phyloP scores from a whole-genome alignment of 64 coral and sea anemone genomes.

The Astreopora myriophthalma region DNA sequence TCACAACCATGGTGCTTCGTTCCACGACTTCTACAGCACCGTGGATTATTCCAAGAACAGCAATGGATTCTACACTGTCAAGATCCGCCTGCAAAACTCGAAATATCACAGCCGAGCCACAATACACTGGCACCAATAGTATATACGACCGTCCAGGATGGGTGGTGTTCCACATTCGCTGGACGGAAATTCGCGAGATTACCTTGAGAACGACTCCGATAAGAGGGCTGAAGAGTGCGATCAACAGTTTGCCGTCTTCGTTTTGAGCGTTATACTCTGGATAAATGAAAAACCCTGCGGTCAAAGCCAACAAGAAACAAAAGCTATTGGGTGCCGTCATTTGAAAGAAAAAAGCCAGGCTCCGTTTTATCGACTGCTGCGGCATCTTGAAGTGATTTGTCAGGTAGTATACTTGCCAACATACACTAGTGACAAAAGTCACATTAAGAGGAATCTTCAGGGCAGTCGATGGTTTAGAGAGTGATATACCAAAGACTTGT shows the following conservation, averaged over 20 bases:
- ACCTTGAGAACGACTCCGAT: background rate
- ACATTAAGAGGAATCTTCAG: background rate
- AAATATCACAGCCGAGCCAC: background rate
- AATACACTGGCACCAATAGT: background rate
- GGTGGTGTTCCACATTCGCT: background rate
- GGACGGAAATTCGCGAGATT: background rate
- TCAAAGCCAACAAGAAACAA: too few relatives aligned
- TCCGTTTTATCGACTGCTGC: background rate
- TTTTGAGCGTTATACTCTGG: background rate
- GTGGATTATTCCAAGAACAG: conserved; percentile 28
- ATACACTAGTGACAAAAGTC: background rate
- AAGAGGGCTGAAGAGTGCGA: background rate
- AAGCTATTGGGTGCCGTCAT: background rate
- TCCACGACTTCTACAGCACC: background rate
- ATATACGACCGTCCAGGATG: background rate
- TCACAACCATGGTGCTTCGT: background rate
- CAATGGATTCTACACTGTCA: background rate
- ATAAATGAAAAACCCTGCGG: background rate
- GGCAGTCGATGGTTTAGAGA: background rate
- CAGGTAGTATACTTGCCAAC: background rate
- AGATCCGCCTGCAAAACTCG: conserved; percentile 21
- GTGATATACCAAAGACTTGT: background rate
- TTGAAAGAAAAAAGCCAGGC: background rate
- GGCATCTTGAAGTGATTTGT: background rate
- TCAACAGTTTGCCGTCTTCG: background rate